phyloP scores from a whole-genome alignment of 1,140 invertebrate genomes.

The Plodia interpunctella region DNA sequence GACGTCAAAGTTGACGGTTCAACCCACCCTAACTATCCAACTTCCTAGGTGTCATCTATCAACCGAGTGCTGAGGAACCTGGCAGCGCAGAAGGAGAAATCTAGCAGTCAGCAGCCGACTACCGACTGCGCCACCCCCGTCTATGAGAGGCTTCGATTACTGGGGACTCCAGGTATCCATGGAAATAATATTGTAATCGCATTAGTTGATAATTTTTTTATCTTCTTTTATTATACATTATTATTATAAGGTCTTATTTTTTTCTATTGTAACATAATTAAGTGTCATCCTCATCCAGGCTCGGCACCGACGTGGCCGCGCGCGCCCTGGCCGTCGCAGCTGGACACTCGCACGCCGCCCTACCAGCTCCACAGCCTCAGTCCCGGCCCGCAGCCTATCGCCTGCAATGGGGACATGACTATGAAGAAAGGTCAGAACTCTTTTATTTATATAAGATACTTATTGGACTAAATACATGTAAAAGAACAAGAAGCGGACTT shows the following conservation, averaged over 20 bases:
- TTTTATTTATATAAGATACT: too few species aligned
- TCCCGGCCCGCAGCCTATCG: conserved; percentile 58
- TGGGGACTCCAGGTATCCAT: conserved; percentile 79
- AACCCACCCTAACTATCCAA: neutral
- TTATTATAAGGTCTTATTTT: too few species aligned
- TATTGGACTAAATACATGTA: too few species aligned
- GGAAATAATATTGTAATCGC: too few species aligned
- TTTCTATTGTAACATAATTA: too few species aligned
- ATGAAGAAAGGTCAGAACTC: conserved; percentile 62
- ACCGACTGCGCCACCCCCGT: conserved; percentile 58
- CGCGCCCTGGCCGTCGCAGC: conserved; percentile 58
- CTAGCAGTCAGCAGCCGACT: conserved; percentile 58
- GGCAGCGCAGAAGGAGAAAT: conserved; percentile 92
- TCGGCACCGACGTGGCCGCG: conserved; percentile 55
- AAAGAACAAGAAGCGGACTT: too few species aligned
- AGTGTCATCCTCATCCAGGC: conserved; percentile 19
- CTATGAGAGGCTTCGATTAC: conserved; percentile 58
- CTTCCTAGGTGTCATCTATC: conserved; percentile 95
- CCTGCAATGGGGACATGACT: conserved; percentile 48
- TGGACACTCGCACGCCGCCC: conserved; percentile 57
- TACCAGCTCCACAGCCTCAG: conserved; percentile 66
- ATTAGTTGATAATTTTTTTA: too few species aligned
- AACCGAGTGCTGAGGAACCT: conserved; percentile 97
- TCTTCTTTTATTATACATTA: too few species aligned
- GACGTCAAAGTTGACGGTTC: too few species aligned